Evolutionary conservation across 2,888 invertebrate genomes (phyloP), one percentile per base, ranked within the genome.

Genomic region (Cheiracanthium punctorium): DNA sequence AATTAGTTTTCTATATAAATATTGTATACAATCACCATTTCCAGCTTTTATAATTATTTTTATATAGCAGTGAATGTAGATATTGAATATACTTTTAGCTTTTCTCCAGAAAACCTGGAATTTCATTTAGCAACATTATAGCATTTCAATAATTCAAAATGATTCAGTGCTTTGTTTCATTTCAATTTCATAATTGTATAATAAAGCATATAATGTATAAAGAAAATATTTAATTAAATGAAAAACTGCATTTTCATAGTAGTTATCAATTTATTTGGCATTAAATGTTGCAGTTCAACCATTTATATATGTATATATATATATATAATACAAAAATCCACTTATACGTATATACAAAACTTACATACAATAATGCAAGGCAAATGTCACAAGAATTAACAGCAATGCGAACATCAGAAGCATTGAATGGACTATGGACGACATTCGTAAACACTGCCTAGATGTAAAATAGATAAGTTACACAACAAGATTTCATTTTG

Each of bases 271-370:
- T 58, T 58, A 58, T 58, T 58, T 58, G 24, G 58, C 58, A 58
- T 58, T 58, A 5, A 58, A 58, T 24, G 20, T 17, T 24, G 24
- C 24, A 58, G 5, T 58, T 1, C 12, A 58, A 58, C 17, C 10
- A 48, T n/a, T 48, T 17, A 48, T 58, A 58, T 58, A 24, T n/a
- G n/a, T n/a, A n/a, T n/a, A n/a, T n/a, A n/a, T n/a, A n/a, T n/a
- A n/a, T n/a, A n/a, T n/a, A n/a, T n/a, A n/a, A 24, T 58, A 67
- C 67, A 67, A 67, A 67, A 67, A 67, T 32, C n/a, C 30, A 67
- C 37, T 0, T 32, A 67, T 17, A 30, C n/a, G 8, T 67, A 30
- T 67, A 67, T 67, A 67, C 67, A 67, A 67, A 67, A 67, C 20
- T n/a, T 58, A 58, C 48, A 58, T 24, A 4, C 4, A 30, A 30